Evolutionary conservation across 2,888 invertebrate genomes (phyloP), one percentile per base, ranked within the genome.

Genomic region (Drosophila heteroneura): DNA sequence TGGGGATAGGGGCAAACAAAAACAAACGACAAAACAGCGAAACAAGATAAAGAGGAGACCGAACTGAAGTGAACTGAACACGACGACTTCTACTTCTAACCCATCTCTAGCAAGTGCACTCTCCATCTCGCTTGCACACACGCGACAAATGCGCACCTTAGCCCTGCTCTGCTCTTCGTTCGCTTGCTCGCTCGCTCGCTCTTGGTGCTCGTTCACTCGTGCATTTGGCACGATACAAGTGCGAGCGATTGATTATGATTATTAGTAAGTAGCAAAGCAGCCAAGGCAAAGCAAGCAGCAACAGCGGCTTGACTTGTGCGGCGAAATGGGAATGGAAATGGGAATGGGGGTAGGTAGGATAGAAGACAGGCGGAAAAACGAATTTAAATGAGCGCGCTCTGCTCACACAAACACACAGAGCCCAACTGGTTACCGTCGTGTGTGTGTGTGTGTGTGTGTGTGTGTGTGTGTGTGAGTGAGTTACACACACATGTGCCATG

Each of bases 231-330:
- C 76, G 85, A 87, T 81, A 87, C 89, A 89, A 87, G 87, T 89
- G 87, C 88, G 85, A 83, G 82, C 87, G 88, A 87, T 87, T 87
- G 87, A 89, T 87, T 87, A 89, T 87, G 89, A 86, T 87, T 86
- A 89, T 86, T 86, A 87, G 89, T 81, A 81, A 79, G 82, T 89
- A 82, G 84, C 82, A 82, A 82, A 82, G 59, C 58, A 61, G 37
- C n/a, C 61, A 72, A 26, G 26, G 68, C 68, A 67, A 47, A 63
- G 60, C 72, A 74, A 63, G 54, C 51, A 67, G 51, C 69, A 65
- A 53, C 60, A 57, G 51, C 62, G 72, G 64, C 77, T 72, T 74
- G 83, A 72, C 83, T 81, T 75, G 47, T 47, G 78, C 67, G 83
- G 79, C 86, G 70, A 68, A 65, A 71, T 73, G 70, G 61, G 74